Evolutionary conservation across 2,888 invertebrate species (phyloP).

Genomic region (Drosophila sordidapex): DNA sequence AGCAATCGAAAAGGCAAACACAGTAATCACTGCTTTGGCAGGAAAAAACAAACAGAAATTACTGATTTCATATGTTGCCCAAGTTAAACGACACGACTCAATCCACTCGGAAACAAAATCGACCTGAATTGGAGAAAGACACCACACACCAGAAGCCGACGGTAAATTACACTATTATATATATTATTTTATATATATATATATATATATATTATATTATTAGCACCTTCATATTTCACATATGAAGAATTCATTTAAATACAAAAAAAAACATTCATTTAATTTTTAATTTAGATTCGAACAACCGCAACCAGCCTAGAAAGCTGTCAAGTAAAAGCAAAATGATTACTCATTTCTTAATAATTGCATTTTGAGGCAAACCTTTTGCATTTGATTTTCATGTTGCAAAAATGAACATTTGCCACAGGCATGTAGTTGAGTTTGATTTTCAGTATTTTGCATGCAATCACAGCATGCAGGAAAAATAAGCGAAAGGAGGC

Average conservation of each 20-base stretch:
- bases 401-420: background rate
- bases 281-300: too few relatives aligned
- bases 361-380: background rate
- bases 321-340: background rate
- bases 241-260: too few relatives aligned
- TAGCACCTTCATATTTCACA: background rate
- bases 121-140: background rate
- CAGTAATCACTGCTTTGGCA: background rate
- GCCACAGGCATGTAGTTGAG: background rate
- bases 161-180: too few relatives aligned
- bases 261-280: too few relatives aligned
- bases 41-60: background rate
- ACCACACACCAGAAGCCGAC: background rate
- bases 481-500: background rate
- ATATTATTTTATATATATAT: too few relatives aligned
- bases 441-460: background rate
- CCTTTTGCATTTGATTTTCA: background rate
- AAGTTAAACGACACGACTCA: background rate
- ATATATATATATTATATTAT: too few relatives aligned
- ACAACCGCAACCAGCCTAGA: background rate
- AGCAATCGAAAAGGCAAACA: slow-evolving; percentile 10
- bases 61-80: background rate
- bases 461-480: background rate
- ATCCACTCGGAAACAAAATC: background rate
- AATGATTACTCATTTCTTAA: background rate